Percentiles rank a stretch among this genome's conserved stretches.
Evolutionary conservation across 1,140 invertebrate genomes (phyloP).

Genomic region (Cotesia chilonis): DNA sequence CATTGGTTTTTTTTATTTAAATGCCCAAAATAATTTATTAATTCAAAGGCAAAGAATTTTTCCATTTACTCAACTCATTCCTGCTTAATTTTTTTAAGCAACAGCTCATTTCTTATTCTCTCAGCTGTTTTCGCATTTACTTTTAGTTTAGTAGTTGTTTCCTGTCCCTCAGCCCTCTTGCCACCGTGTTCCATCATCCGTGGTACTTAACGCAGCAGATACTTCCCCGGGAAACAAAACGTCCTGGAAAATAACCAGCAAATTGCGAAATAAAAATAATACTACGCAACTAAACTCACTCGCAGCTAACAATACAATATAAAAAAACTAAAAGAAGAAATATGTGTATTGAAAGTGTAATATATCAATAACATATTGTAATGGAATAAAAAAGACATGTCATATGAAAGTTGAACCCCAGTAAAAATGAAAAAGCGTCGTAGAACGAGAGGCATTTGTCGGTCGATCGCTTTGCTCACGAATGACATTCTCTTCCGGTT

Average conservation of each 20-base stretch:
- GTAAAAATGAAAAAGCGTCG: constrained; percentile 36
- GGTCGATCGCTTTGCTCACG: constrained; percentile 35
- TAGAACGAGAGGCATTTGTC: constrained; percentile 31
- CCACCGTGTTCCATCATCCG: constrained; percentile 11
- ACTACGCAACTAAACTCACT: not conserved
- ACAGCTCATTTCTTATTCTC: constrained; percentile 15
- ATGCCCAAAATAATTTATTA: too few species aligned
- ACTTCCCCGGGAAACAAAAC: not conserved
- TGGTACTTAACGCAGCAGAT: constrained; percentile 13
- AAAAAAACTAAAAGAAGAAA: too few species aligned
- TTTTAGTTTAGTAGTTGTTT: not conserved
- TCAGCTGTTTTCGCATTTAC: not conserved
- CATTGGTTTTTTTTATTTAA: too few species aligned
- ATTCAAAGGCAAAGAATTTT: not conserved
- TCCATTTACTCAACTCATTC: not conserved
- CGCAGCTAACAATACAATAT: too few species aligned
- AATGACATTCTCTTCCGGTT: constrained; percentile 35
- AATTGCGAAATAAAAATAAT: constrained; percentile 3
- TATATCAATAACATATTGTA: constrained; percentile 3
- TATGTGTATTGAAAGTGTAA: too few species aligned
- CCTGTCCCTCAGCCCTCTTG: not conserved
- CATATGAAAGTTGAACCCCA: constrained; percentile 25
- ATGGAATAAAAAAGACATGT: constrained; percentile 1
- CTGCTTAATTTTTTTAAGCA: not conserved
- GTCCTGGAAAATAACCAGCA: not conserved